Evolutionary conservation across 2,113 vertebrate species (phyloP).

Genomic region (Deroptyus accipitrinus): DNA sequence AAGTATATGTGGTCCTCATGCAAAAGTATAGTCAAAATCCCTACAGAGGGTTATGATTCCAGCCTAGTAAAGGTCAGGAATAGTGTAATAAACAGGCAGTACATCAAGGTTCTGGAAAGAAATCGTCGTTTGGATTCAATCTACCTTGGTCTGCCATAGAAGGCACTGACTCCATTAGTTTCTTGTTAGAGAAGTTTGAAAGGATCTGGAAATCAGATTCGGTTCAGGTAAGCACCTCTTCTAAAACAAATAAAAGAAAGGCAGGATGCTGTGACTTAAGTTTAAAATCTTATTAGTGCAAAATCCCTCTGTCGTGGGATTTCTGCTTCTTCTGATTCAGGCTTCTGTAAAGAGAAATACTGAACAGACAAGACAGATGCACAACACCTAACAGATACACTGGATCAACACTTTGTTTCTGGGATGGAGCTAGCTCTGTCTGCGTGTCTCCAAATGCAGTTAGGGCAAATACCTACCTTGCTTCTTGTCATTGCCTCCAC

Average conservation of each 20-base stretch:
- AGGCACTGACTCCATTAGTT: neutral
- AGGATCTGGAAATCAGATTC: neutral
- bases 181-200: neutral
- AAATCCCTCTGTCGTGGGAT: neutral
- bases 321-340: neutral
- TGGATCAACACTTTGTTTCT: fast-evolving
- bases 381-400: neutral
- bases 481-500: neutral
- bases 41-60: neutral
- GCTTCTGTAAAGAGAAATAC: neutral
- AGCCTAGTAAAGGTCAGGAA: neutral
- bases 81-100: neutral
- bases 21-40: neutral
- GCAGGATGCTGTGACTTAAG: neutral
- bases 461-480: neutral
- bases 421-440: neutral
- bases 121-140: neutral
- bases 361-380: neutral
- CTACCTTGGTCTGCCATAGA: neutral
- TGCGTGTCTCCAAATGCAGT: fast-evolving
- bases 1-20: neutral
- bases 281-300: neutral
- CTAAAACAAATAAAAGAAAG: neutral
- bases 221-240: neutral
- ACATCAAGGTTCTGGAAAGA: neutral